Percentiles rank a stretch among this genome's conserved stretches.
These are phyloP conservation scores for Ptychodera flava DNA, from an alignment of 35 echinoderm and acorn worm genomes.

Conservation along the genomic window DNA sequence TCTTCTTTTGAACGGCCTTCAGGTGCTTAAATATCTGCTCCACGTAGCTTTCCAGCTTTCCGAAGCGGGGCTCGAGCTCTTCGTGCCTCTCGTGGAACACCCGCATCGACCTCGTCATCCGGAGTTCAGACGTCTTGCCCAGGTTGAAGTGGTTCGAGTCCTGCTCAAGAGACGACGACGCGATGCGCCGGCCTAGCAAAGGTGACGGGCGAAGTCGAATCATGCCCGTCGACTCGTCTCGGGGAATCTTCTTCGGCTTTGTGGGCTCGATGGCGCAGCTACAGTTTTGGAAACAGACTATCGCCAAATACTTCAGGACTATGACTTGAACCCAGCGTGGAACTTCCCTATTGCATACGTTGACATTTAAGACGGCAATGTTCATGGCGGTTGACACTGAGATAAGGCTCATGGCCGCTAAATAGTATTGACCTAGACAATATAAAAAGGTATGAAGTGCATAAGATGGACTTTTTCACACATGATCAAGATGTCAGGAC, in stretches of 20 bases:
- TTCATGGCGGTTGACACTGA: conserved; percentile 93
- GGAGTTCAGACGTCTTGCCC: neutral
- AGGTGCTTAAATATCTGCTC: conserved; percentile 68
- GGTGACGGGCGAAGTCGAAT: conserved; percentile 56
- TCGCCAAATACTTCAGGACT: conserved; percentile 65
- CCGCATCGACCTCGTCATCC: neutral
- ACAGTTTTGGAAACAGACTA: conserved; percentile 67
- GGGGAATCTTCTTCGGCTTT: conserved; percentile 20
- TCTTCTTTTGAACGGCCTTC: conserved; percentile 29
- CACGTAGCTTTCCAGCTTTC: conserved; percentile 56
- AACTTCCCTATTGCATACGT: conserved; percentile 52
- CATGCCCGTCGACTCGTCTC: conserved; percentile 44
- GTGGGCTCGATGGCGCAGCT: conserved; percentile 24
- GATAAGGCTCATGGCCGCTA: conserved; percentile 82
- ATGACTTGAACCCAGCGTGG: conserved; percentile 70
- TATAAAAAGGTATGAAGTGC: neutral
- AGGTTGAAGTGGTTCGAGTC: neutral
- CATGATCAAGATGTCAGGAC: neutral
- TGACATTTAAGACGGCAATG: conserved; percentile 75
- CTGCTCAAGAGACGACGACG: neutral
- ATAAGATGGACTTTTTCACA: neutral
- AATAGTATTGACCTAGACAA: conserved; percentile 78
- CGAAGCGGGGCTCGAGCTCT: conserved; percentile 27
- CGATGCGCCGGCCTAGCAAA: conserved; percentile 21
- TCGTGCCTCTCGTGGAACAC: neutral